Evolutionary conservation across 2,113 vertebrate species (phyloP).

Genomic region (Myrmecophaga tridactyla): DNA sequence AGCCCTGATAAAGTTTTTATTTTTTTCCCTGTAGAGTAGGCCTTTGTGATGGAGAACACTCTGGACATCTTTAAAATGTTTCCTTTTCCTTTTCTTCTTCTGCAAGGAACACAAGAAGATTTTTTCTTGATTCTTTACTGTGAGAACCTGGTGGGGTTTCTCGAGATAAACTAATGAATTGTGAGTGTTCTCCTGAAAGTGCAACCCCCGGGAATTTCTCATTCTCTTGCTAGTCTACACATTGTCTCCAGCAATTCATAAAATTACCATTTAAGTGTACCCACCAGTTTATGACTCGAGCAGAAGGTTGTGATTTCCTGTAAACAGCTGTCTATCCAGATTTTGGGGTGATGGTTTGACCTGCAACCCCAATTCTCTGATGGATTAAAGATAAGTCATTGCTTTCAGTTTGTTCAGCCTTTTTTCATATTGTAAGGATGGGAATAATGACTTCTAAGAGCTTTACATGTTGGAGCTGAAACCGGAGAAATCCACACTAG

Average conservation of each 20-base stretch:
- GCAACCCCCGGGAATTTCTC: no score
- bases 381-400: no score
- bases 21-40: neutral
- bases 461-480: neutral
- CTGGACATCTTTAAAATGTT: neutral
- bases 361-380: neutral
- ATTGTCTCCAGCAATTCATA: neutral
- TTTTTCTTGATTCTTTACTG: neutral
- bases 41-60: fast-evolving
- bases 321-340: no score
- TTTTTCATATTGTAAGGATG: neutral
- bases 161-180: neutral
- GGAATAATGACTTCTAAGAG: neutral
- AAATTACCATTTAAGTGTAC: no score
- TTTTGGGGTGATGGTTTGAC: neutral
- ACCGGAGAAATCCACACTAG: no score
- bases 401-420: neutral
- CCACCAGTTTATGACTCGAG: fast-evolving
- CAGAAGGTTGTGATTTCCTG: fast-evolving
- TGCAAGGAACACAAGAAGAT: neutral
- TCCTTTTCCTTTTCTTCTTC: neutral
- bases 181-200: fast-evolving
- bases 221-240: no score
- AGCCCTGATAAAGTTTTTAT: no score
- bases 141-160: neutral